Conservation (phyloP, 2,113 vertebrate species). For the Motacilla tschutschensis region DNA sequence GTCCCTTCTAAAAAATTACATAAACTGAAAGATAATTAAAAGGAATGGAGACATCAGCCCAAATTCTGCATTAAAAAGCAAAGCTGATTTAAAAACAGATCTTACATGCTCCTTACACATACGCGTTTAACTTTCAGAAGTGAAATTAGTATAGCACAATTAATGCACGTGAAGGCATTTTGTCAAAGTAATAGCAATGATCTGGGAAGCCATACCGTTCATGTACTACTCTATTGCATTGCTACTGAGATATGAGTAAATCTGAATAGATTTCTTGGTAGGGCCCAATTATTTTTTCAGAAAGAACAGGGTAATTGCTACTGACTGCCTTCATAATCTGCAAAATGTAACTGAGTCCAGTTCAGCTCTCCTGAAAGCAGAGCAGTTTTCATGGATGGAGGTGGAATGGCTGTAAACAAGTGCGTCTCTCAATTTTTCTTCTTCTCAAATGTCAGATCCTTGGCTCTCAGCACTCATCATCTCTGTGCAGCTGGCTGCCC, state of each 20-base stretch:
- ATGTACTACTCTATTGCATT: neutral
- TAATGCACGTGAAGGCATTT: neutral
- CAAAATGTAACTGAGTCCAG: accelerated
- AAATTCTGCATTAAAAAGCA: neutral
- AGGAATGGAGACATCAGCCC: neutral
- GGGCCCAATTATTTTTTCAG: neutral
- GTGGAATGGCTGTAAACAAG: neutral
- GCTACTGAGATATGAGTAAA: accelerated
- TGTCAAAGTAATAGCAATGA: neutral
- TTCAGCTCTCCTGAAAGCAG: accelerated
- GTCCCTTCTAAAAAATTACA: neutral
- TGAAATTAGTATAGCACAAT: neutral
- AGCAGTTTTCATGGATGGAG: accelerated
- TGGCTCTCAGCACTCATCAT: accelerated
- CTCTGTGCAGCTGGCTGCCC: accelerated
- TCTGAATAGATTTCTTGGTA: neutral
- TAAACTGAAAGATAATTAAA: neutral
- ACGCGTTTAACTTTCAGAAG: accelerated
- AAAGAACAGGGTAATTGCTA: neutral
- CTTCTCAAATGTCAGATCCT: accelerated
- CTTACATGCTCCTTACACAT: neutral
- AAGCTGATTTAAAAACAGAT: neutral
- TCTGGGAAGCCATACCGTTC: neutral
- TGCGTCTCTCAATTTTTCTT: neutral
- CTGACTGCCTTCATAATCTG: neutral